Evolutionary conservation across 2,113 vertebrate genomes (phyloP), one percentile per base, ranked within the genome.

Genomic region (Urocolius indicus): DNA sequence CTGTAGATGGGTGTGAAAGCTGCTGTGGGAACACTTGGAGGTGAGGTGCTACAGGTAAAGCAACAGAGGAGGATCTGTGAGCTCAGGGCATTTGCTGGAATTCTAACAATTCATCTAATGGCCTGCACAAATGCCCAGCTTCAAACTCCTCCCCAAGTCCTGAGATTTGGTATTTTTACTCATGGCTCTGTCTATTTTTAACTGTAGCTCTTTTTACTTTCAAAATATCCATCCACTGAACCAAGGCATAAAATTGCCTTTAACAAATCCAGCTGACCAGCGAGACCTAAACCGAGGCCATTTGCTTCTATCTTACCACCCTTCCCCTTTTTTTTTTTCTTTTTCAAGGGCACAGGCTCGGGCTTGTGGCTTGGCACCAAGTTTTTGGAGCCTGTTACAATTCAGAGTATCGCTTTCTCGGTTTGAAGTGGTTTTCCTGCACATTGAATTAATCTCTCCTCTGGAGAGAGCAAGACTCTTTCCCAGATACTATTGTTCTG

Each of bases 401-500:
- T 90, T 78, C 62, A 3, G 29, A 26, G 83, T 86, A 75, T 48
- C 0, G 0, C 57, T 78, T 93, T 89, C 89, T 69, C 52, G 41
- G 61, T 81, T 82, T 62, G 87, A 86, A 87, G 66, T 58, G 59
- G 59, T 91, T 93, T 77, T 63, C 58, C 73, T 87, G 66, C 76
- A 45, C 26, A 2, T 4, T 34, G 78, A 62, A 79, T 87, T 93
- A 87, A 95, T 95, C 62, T 91, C 2, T 76, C 46, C 69, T 77
- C 48, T 89, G 87, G 63, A 43, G 66, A 52, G 65, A 79, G 69
- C 62, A 51, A 77, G 81, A 16, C 41, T 79, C 62, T 54, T 67
- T 87, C 81, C 69, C 89, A 84, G 87, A 93, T 94, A 82, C 85
- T 68, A 59, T 96, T 91, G 86, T 84, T 87, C 91, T 13, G 73